phyloP scores from a whole-genome alignment of 1,140 invertebrate genomes.

The Calliphora vicina region DNA sequence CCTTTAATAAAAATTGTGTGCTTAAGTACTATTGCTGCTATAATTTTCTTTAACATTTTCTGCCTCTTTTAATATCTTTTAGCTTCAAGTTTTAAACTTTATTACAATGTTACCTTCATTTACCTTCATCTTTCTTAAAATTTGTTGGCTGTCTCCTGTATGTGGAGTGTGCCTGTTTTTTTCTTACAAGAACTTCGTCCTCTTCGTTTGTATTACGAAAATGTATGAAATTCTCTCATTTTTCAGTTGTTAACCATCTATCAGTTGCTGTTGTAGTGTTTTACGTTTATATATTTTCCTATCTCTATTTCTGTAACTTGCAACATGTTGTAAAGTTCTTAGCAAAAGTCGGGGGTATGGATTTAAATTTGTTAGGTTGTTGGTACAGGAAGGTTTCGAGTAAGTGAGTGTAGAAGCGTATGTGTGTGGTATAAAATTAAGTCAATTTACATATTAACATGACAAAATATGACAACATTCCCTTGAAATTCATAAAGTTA shows the following conservation, averaged over 20 bases:
- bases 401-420: background rate
- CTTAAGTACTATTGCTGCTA: background rate
- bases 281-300: background rate
- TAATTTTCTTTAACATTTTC: background rate
- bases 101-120: background rate
- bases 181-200: too few relatives aligned
- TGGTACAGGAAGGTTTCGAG: background rate
- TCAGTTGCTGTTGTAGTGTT: background rate
- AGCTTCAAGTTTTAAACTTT: background rate
- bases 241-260: background rate
- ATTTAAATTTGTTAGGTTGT: background rate
- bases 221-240: background rate
- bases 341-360: background rate
- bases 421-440: slow-evolving; percentile 28
- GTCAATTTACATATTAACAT: slow-evolving; percentile 33
- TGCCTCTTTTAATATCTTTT: background rate
- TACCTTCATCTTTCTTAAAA: too few relatives aligned
- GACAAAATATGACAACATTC: slow-evolving; percentile 30
- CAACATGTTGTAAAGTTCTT: background rate
- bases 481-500: slow-evolving; percentile 26
- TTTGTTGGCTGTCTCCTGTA: background rate
- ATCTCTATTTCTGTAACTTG: background rate
- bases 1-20: background rate
- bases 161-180: background rate
- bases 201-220: background rate